phyloP scores from a whole-genome alignment of 1,140 invertebrate species.

The Conus ventricosus region DNA sequence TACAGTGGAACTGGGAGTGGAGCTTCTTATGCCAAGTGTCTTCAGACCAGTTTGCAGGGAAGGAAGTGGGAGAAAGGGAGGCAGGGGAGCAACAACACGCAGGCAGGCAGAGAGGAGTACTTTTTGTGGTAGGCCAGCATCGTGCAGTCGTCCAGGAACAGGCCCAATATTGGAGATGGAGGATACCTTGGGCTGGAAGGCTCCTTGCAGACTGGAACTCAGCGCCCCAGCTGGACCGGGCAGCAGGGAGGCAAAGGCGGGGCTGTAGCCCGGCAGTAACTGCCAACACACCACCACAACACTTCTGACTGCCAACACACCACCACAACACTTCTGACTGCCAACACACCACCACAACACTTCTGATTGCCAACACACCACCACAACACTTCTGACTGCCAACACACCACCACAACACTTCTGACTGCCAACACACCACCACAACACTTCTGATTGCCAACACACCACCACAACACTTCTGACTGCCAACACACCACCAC shows the following conservation, averaged over 20 bases:
- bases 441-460: not conserved
- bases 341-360: slow-evolving; percentile 1
- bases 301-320: not conserved
- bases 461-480: not conserved
- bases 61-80: too few species aligned
- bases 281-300: slow-evolving; percentile 45
- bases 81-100: not conserved
- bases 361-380: not conserved
- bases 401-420: not conserved
- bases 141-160: slow-evolving; percentile 31
- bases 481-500: slow-evolving; percentile 47
- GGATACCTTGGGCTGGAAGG: slow-evolving; percentile 91
- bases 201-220: slow-evolving; percentile 85
- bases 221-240: slow-evolving; percentile 83
- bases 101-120: slow-evolving; percentile 5
- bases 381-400: slow-evolving; percentile 55
- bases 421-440: not conserved
- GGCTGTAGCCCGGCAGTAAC: slow-evolving; percentile 68
- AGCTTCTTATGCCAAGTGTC: too few species aligned
- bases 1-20: too few species aligned
- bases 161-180: slow-evolving; percentile 14
- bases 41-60: too few species aligned
- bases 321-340: slow-evolving; percentile 54
- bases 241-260: slow-evolving; percentile 87
- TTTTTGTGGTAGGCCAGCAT: slow-evolving; percentile 36